Conservation (phyloP, 2,113 vertebrate species). For the Scartelaos histophorus region DNA sequence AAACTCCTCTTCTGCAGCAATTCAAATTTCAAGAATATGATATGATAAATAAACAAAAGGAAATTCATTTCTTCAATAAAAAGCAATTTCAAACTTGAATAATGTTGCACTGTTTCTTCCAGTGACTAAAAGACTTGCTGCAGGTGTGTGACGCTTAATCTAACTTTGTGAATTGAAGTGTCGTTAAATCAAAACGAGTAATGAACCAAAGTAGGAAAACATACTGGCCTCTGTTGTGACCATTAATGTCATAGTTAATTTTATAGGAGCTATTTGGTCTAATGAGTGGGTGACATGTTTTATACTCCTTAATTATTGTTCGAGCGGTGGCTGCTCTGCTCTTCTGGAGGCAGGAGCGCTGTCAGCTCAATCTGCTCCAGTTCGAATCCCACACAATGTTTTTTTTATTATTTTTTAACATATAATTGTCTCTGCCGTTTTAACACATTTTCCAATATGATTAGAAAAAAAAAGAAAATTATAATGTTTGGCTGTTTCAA, state of each 20-base stretch:
- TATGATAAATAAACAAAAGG: too few relatives aligned
- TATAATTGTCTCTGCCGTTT: constrained; percentile 55
- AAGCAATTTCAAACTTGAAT: too few relatives aligned
- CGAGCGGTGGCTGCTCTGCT: constrained; percentile 77
- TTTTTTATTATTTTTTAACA: constrained; percentile 77
- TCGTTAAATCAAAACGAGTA: not conserved
- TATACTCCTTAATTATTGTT: constrained; percentile 84
- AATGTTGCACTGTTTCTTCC: too few relatives aligned
- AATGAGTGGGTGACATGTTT: constrained; percentile 76
- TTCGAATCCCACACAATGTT: constrained; percentile 66
- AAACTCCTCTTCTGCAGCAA: too few relatives aligned
- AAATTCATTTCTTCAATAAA: too few relatives aligned
- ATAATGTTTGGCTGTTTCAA: not conserved
- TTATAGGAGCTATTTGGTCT: constrained; percentile 74
- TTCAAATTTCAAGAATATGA: too few relatives aligned
- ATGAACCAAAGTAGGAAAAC: constrained; percentile 41
- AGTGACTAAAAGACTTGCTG: not conserved
- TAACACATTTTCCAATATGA: constrained; percentile 6
- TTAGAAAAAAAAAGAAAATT: not conserved
- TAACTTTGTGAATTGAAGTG: not conserved
- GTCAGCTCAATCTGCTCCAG: constrained; percentile 75
- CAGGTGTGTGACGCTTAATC: not conserved
- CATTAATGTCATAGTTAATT: constrained; percentile 79
- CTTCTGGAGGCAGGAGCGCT: constrained; percentile 71
- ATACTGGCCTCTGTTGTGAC: constrained; percentile 51